phyloP scores from a whole-genome alignment of 2,888 invertebrate species.

The Agapostemon virescens region DNA sequence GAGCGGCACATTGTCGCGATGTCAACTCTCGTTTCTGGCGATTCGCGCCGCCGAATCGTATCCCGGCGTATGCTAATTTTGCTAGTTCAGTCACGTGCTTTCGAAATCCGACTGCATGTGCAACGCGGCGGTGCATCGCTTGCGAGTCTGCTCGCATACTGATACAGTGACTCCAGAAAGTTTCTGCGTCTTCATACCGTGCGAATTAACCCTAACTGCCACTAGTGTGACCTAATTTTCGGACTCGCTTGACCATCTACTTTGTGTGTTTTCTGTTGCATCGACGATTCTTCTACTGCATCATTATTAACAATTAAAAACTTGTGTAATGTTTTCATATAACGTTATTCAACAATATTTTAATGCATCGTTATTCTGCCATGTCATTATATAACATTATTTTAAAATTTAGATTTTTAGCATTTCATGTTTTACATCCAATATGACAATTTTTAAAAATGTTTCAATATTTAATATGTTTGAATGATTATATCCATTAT shows the following conservation, averaged over 20 bases:
- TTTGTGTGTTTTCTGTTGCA: too few species aligned
- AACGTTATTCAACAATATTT: too few species aligned
- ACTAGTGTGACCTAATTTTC: neutral
- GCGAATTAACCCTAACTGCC: neutral
- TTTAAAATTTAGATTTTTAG: too few species aligned
- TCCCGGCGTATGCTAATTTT: conserved; percentile 69
- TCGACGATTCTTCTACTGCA: too few species aligned
- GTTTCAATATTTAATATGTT: too few species aligned
- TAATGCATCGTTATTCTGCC: too few species aligned
- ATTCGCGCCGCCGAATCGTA: conserved; percentile 40
- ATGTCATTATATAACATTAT: too few species aligned
- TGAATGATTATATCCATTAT: too few species aligned
- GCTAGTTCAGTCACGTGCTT: conserved; percentile 62
- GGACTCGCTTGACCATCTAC: neutral
- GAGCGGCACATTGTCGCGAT: conserved; percentile 58
- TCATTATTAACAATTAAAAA: too few species aligned
- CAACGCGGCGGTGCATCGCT: conserved; percentile 11
- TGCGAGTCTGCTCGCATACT: neutral
- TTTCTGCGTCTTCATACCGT: neutral
- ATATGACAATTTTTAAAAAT: too few species aligned
- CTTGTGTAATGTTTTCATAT: too few species aligned
- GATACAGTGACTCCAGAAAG: neutral
- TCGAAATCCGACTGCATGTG: conserved; percentile 51
- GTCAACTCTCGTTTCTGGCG: conserved; percentile 59
- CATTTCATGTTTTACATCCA: too few species aligned